phyloP scores from a whole-genome alignment of 2,113 vertebrate genomes.

The Cricetomys ansorgei region DNA sequence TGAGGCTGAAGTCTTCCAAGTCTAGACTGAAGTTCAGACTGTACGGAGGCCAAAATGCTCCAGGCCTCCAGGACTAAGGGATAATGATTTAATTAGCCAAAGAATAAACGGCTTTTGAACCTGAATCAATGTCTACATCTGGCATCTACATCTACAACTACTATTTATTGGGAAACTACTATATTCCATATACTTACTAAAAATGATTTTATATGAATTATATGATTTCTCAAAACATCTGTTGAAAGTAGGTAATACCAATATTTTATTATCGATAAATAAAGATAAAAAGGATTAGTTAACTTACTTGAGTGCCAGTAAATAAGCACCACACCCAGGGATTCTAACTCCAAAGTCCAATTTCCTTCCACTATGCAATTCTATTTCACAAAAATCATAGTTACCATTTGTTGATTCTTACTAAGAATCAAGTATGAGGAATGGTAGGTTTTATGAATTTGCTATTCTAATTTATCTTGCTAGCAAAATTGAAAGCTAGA shows the following conservation, averaged over 20 bases:
- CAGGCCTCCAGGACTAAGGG: no score
- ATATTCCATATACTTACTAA: slow-evolving; percentile 38
- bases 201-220: slow-evolving; percentile 53
- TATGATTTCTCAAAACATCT: slow-evolving; percentile 43
- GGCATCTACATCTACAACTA: no score
- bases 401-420: slow-evolving; percentile 54
- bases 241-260: not conserved
- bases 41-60: no score
- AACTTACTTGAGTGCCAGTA: slow-evolving; percentile 52
- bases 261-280: slow-evolving; percentile 25
- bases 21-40: no score
- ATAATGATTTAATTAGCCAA: no score
- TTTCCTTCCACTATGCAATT: slow-evolving; percentile 54
- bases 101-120: no score
- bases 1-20: no score
- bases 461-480: slow-evolving; percentile 52
- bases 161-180: slow-evolving; percentile 47
- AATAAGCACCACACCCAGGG: slow-evolving; percentile 16
- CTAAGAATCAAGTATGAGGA: not conserved
- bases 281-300: slow-evolving; percentile 49
- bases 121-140: no score
- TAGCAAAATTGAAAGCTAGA: slow-evolving; percentile 28
- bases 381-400: slow-evolving; percentile 42
- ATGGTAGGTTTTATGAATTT: slow-evolving; percentile 33
- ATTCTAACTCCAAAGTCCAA: slow-evolving; percentile 62